Conservation (phyloP, 2,888 invertebrate species). For the Tetragnatha montana region DNA sequence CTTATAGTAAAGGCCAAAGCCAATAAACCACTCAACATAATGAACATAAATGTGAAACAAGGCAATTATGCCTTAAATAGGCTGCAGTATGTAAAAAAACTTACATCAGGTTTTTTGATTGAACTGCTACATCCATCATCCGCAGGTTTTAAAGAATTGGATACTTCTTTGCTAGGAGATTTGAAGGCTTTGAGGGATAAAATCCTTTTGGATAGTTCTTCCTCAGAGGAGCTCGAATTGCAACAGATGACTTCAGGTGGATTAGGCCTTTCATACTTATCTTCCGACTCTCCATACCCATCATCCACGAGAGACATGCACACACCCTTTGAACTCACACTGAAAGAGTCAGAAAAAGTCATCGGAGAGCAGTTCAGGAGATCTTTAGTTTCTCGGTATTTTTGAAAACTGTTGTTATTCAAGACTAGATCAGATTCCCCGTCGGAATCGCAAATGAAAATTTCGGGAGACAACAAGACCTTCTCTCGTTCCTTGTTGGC, state of each 20-base stretch:
- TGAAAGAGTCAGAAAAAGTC: background rate
- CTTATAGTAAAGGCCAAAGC: background rate
- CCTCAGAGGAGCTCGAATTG: conserved; percentile 30
- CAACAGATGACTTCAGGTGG: conserved; percentile 25
- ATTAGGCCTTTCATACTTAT: background rate
- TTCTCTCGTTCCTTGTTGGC: background rate
- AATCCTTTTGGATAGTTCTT: background rate
- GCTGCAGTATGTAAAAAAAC: background rate
- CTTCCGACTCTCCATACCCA: background rate
- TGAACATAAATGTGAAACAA: background rate
- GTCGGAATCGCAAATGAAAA: conserved; percentile 51
- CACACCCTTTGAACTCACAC: background rate
- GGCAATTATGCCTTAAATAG: background rate
- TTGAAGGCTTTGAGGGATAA: background rate
- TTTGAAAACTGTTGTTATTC: background rate
- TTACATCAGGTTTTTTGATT: conserved; percentile 21
- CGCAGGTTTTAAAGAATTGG: background rate
- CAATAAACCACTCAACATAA: background rate
- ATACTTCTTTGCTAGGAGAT: background rate
- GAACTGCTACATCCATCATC: no score
- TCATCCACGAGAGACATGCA: background rate
- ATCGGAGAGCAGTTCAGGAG: background rate
- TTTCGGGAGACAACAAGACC: conserved; percentile 39
- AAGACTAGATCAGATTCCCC: conserved; percentile 6
- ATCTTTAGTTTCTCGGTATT: background rate